Conservation (phyloP, 2,888 invertebrate species). For the Catocala fraxini region DNA sequence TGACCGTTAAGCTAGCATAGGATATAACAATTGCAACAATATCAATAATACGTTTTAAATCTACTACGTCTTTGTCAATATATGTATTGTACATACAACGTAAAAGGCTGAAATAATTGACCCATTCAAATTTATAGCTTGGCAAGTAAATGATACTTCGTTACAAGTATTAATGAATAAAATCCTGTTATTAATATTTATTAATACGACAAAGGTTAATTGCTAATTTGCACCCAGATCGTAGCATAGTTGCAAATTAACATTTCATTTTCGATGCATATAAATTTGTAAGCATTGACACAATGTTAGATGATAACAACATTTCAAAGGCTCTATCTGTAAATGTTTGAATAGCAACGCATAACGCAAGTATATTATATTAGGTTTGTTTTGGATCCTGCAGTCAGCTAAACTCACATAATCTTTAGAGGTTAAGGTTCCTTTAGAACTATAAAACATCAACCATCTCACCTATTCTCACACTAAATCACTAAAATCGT, state of each 20-base stretch:
- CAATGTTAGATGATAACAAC: slow-evolving; percentile 34
- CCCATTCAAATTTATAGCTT: slow-evolving; percentile 26
- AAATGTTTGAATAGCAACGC: neutral
- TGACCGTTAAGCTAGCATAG: too few species aligned
- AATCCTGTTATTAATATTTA: slow-evolving; percentile 49
- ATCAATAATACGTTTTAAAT: too few species aligned
- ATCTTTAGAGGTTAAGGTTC: too few species aligned
- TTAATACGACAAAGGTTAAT: slow-evolving; percentile 52
- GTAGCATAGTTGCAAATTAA: slow-evolving; percentile 33
- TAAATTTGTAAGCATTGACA: slow-evolving; percentile 34
- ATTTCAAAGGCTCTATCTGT: slow-evolving; percentile 9
- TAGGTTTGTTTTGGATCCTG: too few species aligned
- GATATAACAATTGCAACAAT: too few species aligned
- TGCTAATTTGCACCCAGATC: slow-evolving; percentile 47
- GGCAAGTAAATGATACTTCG: slow-evolving; percentile 35
- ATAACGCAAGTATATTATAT: neutral
- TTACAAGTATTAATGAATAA: slow-evolving; percentile 43
- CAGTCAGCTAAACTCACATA: too few species aligned
- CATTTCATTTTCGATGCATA: slow-evolving; percentile 47
- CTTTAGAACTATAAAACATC: slow-evolving; percentile 2
- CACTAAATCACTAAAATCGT: slow-evolving; percentile 26
- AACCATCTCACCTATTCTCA: slow-evolving; percentile 9
- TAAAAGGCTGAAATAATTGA: slow-evolving; percentile 7
- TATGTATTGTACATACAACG: too few species aligned
- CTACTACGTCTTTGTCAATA: too few species aligned